These are phyloP conservation scores for Sorex maritimensis DNA, from an alignment of 2,797 vertebrate genomes.

Conservation along the genomic window DNA sequence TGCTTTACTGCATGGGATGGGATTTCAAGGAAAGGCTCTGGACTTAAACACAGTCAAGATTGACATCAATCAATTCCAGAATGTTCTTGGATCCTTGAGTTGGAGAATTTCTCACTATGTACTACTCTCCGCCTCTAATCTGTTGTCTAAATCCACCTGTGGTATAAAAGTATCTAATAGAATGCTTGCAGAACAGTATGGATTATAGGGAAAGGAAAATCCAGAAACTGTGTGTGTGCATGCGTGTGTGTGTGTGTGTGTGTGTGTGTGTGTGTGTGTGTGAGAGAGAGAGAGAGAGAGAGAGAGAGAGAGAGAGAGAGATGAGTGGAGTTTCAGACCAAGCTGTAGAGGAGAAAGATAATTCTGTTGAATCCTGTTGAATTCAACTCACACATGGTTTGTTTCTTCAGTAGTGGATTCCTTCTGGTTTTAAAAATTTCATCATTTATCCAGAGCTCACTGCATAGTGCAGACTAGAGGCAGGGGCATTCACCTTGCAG, in stretches of 20 bases:
- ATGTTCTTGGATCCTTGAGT: not conserved
- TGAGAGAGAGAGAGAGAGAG: no score
- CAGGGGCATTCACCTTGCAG: not conserved
- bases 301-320: no score
- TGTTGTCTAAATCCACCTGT: not conserved
- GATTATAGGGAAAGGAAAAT: constrained; percentile 11
- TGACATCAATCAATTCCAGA: constrained; percentile 13
- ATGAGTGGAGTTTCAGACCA: not conserved
- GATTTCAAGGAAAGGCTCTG: constrained; percentile 61
- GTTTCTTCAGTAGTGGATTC: constrained; percentile 54
- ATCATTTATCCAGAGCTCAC: constrained; percentile 41
- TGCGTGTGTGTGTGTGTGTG: not conserved
- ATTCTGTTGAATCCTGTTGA: constrained; percentile 15
- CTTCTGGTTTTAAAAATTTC: constrained; percentile 63
- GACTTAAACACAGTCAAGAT: constrained; percentile 10
- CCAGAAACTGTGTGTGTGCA: not conserved
- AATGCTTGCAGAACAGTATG: not conserved
- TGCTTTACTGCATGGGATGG: constrained; percentile 83
- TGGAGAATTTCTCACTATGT: not conserved
- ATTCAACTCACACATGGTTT: constrained; percentile 39
- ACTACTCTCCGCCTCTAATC: constrained; percentile 12
- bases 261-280: not conserved
- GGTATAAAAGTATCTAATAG: not conserved
- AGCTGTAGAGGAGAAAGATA: not conserved
- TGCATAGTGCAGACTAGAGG: not conserved